A percentile compares a stretch with the other conserved stretches of the same genome.
Conservation (phyloP, 2,888 invertebrate genomes). For the Caenorhabditis auriculariae region DNA sequence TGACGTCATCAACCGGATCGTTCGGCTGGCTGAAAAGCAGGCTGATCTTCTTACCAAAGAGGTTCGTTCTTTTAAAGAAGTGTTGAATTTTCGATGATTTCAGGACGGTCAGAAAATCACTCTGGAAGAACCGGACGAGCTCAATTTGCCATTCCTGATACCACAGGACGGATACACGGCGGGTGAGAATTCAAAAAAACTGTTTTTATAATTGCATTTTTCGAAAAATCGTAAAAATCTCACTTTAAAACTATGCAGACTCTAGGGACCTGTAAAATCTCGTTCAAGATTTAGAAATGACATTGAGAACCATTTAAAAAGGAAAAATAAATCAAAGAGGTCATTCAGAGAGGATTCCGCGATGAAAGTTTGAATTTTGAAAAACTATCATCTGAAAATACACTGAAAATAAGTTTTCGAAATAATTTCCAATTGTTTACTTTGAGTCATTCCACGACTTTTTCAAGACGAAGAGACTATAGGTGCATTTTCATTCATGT, state of each 20-base stretch:
- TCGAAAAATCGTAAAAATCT: constrained; percentile 4
- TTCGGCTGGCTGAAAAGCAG: constrained; percentile 65
- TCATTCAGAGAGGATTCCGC: no score
- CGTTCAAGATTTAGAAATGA: no score
- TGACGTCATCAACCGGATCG: constrained; percentile 70
- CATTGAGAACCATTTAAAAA: no score
- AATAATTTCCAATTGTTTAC: no score
- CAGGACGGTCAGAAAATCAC: constrained; percentile 81
- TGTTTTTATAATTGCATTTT: neutral
- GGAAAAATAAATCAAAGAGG: no score
- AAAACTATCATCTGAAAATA: no score
- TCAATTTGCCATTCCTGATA: constrained; percentile 85
- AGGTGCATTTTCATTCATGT: no score
- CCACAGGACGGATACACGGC: constrained; percentile 93
- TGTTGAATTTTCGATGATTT: constrained; percentile 8
- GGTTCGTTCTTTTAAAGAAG: constrained; percentile 59
- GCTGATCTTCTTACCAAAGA: constrained; percentile 80
- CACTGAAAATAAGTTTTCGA: no score
- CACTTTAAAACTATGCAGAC: no score
- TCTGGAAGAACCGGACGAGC: constrained; percentile 81
- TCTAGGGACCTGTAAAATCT: no score
- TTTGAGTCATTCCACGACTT: no score
- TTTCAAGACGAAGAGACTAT: no score
- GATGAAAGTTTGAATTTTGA: neutral
- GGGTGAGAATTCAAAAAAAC: constrained; percentile 21